phyloP scores from a whole-genome alignment of 2,113 vertebrate species.

The Herpailurus yagouaroundi region DNA sequence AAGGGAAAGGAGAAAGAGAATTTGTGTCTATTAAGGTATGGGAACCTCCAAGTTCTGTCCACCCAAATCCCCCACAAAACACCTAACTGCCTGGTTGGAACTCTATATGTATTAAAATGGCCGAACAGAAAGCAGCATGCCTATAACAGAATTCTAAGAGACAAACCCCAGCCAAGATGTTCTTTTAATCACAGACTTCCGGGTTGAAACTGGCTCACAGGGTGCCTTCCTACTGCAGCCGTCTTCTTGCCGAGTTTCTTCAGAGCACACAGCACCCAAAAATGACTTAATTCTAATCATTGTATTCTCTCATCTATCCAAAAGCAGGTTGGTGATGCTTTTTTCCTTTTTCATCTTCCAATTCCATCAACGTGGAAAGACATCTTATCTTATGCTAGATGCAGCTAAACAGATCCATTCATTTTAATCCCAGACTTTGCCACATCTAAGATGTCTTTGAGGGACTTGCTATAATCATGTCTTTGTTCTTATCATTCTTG shows the following conservation, averaged over 20 bases:
- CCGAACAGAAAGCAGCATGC: neutral
- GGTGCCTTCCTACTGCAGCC: neutral
- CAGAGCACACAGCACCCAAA: neutral
- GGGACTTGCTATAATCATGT: neutral
- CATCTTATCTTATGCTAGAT: neutral
- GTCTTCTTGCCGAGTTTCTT: neutral
- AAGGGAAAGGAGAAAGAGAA: neutral
- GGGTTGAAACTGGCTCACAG: neutral
- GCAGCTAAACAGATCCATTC: neutral
- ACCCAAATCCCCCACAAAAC: neutral
- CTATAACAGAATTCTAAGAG: neutral
- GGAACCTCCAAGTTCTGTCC: neutral
- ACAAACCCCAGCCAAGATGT: neutral
- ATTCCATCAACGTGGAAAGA: neutral
- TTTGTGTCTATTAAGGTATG: neutral
- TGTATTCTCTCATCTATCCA: slow-evolving; percentile 34
- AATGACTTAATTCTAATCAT: slow-evolving; percentile 6
- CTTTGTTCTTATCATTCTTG: slow-evolving; percentile 36
- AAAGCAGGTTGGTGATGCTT: neutral
- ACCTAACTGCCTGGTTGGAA: neutral
- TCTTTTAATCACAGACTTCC: slow-evolving; percentile 23
- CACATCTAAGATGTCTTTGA: slow-evolving; percentile 46
- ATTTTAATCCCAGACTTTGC: slow-evolving; percentile 16
- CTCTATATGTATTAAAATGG: neutral
- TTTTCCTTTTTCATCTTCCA: neutral